A percentile compares a stretch with the other conserved stretches of the same genome.
phyloP scores from a whole-genome alignment of 2,113 vertebrate genomes.

The Otocyon megalotis region DNA sequence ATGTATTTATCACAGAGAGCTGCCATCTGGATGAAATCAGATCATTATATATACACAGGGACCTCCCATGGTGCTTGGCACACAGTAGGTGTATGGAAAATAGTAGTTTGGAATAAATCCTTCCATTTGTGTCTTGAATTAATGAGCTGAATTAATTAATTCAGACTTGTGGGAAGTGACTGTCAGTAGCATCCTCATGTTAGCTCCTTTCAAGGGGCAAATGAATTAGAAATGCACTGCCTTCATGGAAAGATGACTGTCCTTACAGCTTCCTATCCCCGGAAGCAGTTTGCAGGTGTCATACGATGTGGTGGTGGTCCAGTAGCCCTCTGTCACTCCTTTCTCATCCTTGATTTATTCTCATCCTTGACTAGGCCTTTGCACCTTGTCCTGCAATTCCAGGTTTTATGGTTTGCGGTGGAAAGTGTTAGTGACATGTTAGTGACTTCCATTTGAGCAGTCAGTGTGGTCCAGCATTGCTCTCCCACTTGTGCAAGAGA shows the following conservation, averaged over 20 bases:
- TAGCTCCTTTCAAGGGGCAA: background rate
- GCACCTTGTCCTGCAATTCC: background rate
- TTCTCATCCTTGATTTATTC: background rate
- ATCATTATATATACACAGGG: background rate
- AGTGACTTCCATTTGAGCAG: background rate
- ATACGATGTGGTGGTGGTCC: background rate
- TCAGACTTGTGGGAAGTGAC: background rate
- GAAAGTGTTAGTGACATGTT: background rate
- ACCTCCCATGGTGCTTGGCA: background rate
- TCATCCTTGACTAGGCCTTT: background rate
- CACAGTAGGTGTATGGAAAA: background rate
- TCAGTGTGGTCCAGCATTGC: background rate
- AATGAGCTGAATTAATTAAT: background rate
- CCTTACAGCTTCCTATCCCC: background rate
- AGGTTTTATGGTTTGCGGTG: background rate
- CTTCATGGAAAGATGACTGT: background rate
- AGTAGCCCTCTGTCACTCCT: background rate
- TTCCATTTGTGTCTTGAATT: background rate
- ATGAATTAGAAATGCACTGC: background rate
- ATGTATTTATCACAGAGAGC: background rate
- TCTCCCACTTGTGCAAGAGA: background rate
- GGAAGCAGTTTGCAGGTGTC: background rate
- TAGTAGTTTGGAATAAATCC: background rate
- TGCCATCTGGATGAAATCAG: background rate
- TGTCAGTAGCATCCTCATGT: background rate